Evolutionary conservation across 2,113 vertebrate species (phyloP), one percentile per base, ranked within the genome.

Genomic region (Hirundichthys speculiger): DNA sequence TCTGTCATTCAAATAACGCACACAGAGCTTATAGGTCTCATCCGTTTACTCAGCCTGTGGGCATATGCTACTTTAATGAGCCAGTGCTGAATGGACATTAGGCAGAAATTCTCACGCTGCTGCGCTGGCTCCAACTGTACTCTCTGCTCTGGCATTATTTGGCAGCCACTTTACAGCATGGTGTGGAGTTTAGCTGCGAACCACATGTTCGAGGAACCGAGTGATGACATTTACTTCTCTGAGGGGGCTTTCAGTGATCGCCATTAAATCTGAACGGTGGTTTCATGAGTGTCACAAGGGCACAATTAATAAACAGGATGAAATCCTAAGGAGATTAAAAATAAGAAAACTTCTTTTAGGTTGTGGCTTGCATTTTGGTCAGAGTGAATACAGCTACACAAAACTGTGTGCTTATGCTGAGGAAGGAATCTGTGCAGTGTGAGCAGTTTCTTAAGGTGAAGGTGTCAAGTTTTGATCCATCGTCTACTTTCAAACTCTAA

Each of bases 21-120:
- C 66, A 72, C 55, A 53, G 39, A 72, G 51, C 75, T 47, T 79
- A 74, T 59, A 80, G 76, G 84, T 86, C 80, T 83, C 39, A 12
- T 88, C 68, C 67, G 64, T 82, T 89, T 86, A 75, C 87, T 77
- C 80, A 84, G 85, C 87, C 87, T 77, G 74, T 77, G 73, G 87
- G 84, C 74, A 88, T 85, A 85, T 83, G 85, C 73, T 84, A 81
- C 86, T 89, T 89, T 82, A 85, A 84, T 86, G 82, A 90, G 85
- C 80, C 80, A 3, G 56, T 75, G 84, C 73, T 77, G 77, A 86
- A 86, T 71, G 81, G 77, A 87, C 84, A 76, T 83, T 74, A 86
- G 75, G 80, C 73, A 73, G 76, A 75, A 64, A 84, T 85, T 86
- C 83, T 84, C 83, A 87, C 72, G 69, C 80, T 61, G 78, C 63